Conservation (phyloP, 2,113 vertebrate species). For the Labeo rohita region DNA sequence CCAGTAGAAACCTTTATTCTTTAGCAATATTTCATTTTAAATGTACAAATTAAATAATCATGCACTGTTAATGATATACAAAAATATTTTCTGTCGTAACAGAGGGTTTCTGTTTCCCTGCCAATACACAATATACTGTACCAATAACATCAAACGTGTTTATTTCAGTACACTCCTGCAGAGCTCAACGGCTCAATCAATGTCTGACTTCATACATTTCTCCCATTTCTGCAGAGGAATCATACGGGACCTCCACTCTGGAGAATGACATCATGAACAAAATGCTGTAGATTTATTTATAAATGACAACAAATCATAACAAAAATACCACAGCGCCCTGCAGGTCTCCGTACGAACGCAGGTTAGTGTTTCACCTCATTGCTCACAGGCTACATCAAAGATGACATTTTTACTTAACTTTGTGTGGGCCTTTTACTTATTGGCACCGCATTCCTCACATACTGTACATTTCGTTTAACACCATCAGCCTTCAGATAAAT, state of each 20-base stretch:
- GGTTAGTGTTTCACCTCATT: slow-evolving; percentile 6
- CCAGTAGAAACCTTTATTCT: not conserved
- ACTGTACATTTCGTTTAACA: not conserved
- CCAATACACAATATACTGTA: not conserved
- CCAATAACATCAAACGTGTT: not conserved
- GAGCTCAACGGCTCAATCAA: slow-evolving; percentile 32
- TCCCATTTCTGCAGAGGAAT: not conserved
- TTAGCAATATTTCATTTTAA: slow-evolving; percentile 61
- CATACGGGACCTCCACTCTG: not conserved
- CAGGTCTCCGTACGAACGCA: not conserved
- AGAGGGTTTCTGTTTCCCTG: not conserved
- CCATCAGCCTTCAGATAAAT: not conserved
- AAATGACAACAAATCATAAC: not conserved
- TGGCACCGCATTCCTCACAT: not conserved
- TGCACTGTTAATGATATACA: slow-evolving; percentile 20
- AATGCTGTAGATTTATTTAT: slow-evolving; percentile 14
- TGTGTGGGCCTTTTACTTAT: not conserved
- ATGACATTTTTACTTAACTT: not conserved
- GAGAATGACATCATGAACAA: slow-evolving; percentile 2
- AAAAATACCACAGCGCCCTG: not conserved
- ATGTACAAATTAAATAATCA: slow-evolving; percentile 54
- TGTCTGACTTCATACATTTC: slow-evolving; percentile 16
- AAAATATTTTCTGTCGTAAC: not conserved
- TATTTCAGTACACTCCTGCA: slow-evolving; percentile 21
- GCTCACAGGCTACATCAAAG: not conserved